Evolutionary conservation across 1,140 invertebrate species (phyloP).

Genomic region (Euura saliciscinereae): DNA sequence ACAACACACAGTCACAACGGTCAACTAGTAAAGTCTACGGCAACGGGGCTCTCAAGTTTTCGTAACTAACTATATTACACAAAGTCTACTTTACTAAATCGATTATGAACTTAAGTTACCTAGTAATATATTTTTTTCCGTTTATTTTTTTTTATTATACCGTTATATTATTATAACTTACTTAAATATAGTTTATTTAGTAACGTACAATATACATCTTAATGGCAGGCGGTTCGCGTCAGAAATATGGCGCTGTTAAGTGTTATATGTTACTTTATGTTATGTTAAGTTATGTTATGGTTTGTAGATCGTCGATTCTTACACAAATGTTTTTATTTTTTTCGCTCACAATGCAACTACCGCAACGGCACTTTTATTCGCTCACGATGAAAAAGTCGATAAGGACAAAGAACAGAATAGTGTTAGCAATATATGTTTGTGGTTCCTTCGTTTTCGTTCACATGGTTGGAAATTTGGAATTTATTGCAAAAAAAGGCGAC

Average conservation of each 20-base stretch:
- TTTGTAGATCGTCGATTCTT: not conserved
- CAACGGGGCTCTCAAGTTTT: not conserved
- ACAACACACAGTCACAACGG: constrained; percentile 36
- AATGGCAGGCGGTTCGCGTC: constrained; percentile 25
- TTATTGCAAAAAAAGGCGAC: no score
- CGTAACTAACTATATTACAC: constrained; percentile 19
- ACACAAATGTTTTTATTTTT: not conserved
- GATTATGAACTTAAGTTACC: constrained; percentile 23
- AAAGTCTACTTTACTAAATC: constrained; percentile 20
- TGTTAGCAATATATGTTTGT: not conserved
- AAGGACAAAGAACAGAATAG: not conserved
- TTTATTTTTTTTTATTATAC: constrained; percentile 8
- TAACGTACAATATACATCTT: constrained; percentile 17
- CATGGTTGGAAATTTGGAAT: no score
- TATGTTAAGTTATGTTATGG: not conserved
- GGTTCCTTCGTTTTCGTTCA: not conserved
- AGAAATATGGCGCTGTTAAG: constrained; percentile 17
- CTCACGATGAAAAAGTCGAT: not conserved
- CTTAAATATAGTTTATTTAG: constrained; percentile 11
- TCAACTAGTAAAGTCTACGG: constrained; percentile 11
- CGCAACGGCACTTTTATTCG: not conserved
- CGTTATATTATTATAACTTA: constrained; percentile 27
- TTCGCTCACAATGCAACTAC: not conserved
- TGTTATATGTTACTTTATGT: constrained; percentile 10
- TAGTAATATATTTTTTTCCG: constrained; percentile 16